Percentiles rank a stretch among this genome's conserved stretches.
Conservation (phyloP, 2,113 vertebrate genomes). For the Microcebus tavaratra region DNA sequence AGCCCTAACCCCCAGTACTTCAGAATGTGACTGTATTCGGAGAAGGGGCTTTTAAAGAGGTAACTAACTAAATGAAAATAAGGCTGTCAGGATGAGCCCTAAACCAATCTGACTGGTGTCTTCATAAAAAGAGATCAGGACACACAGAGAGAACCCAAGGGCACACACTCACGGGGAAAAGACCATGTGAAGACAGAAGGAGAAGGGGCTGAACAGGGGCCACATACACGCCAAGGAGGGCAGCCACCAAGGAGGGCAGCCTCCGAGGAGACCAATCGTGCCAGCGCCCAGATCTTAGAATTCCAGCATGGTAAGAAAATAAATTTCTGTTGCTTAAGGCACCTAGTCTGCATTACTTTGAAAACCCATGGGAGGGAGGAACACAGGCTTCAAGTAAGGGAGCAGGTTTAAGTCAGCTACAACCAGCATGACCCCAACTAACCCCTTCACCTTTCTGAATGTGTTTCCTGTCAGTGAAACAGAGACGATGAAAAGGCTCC, state of each 20-base stretch:
- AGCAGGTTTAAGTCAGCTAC: not conserved
- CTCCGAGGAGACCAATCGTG: not conserved
- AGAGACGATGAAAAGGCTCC: not conserved
- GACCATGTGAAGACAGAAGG: not conserved
- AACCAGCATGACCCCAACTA: not conserved
- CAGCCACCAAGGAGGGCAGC: not conserved
- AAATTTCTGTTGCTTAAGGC: not conserved
- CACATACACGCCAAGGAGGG: not conserved
- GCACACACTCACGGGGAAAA: rapidly evolving
- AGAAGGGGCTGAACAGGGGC: not conserved
- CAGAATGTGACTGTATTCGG: not conserved
- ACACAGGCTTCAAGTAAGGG: not conserved
- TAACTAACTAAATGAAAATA: not conserved
- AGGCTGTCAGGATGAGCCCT: not conserved
- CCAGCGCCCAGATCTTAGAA: rapidly evolving
- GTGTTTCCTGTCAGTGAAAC: not conserved
- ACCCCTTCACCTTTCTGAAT: not conserved
- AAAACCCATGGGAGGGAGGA: not conserved
- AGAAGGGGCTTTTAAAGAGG: not conserved
- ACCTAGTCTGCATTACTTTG: not conserved
- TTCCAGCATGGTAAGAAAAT: not conserved
- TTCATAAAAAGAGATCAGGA: not conserved
- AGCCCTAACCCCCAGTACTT: not conserved
- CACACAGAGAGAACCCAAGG: not conserved
- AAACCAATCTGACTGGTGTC: not conserved